Base-by-base conservation (phyloP, 2,888 invertebrate species). In the Macrophya alboannulata region DNA sequence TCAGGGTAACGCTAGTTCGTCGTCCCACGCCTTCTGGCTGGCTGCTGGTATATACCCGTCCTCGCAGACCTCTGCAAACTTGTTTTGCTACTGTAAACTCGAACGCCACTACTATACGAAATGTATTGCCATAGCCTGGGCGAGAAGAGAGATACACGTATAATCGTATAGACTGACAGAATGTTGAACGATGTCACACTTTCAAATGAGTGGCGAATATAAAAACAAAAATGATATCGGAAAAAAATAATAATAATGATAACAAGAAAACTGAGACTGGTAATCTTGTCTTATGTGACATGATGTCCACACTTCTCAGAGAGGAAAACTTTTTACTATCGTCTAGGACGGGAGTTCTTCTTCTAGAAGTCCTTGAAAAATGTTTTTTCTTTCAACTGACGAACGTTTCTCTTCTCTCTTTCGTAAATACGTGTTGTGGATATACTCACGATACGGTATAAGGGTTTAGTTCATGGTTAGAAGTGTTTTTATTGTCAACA, bases 401-500 rank as follows among this genome's bases (percentile, higher is more conserved):
- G n/a, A 21, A 65, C n/a, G n/a, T 12, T 8, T n/a, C 62, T n/a
- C 17, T 62, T 25, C 25, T 21, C 21, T 25, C 25, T 62, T 25
- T 62, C 62, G 62, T 62, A 62, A 62, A 62, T 62, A 62, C 10
- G n/a, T 71, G 2, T 71, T 71, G 37, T n/a, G 40, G 17, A 71
- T n/a, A 71, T 40, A 71, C 40, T 17, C 62, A 62, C 4, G 37
- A 12, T 71, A n/a, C 9, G 9, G 37, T n/a, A 12, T n/a, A 71
- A 40, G 71, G n/a, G 12, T 71, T 37, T 17, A 37, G n/a, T 71
- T 43, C 25, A 6, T 76, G 10, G 21, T 48, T 71, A 40, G 71
- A 17, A 40, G 37, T 71, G 71, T 71, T 71, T 71, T 71, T 40
- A 71, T 31, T 40, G 71, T 71, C 40, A 71, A 71, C 71, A 71